Evolutionary conservation across 2,113 vertebrate species (phyloP), one percentile per base, ranked within the genome.

Genomic region (Mesoclemmys tuberculata): DNA sequence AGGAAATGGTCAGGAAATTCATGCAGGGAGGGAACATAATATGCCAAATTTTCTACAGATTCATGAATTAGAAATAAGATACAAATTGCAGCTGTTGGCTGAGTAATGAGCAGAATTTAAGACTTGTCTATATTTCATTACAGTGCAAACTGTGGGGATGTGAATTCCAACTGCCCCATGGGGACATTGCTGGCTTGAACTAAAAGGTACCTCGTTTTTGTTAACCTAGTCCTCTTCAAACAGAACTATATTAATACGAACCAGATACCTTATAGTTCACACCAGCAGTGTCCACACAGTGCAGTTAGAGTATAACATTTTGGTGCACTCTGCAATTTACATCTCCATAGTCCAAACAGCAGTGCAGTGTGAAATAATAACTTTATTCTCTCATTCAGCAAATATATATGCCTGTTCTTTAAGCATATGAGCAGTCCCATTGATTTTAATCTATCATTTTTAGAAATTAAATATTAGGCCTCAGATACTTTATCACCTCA

Each of bases 1-100:
- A 89, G 80, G 85, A 87, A 85, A 80, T n/a, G 38, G 49, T 29
- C 10, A 84, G 7, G 11, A 85, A 85, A 94, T 89, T 55, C 5
- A 77, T 61, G 41, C 10, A 49, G 8, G 9, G 19, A 51, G 29
- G 78, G 27, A 0, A 10, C 2, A 0, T 55, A 5, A 38, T 48
- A 6, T 74, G 7, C 3, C 56, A 41, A 85, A 12, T 12, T 79
- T 84, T 85, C 19, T 51, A 35, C n/a, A 0, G 21, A 90, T 85
- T 58, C 31, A 87, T 21, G 8, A 44, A 12, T 6, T 0, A 1
- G 9, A 83, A 10, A 26, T 78, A 64, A 87, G 13, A 44, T 3
- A 54, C 71, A 82, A 84, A 80, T 16, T 10, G 2, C 13, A 38
- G 1, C 29, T 88, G 79, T 48, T 85, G 2, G 8, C 0, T 2